Evolutionary conservation across 1,140 invertebrate genomes (phyloP), one percentile per base, ranked within the genome.

Genomic region (Drosophila nikananu): DNA sequence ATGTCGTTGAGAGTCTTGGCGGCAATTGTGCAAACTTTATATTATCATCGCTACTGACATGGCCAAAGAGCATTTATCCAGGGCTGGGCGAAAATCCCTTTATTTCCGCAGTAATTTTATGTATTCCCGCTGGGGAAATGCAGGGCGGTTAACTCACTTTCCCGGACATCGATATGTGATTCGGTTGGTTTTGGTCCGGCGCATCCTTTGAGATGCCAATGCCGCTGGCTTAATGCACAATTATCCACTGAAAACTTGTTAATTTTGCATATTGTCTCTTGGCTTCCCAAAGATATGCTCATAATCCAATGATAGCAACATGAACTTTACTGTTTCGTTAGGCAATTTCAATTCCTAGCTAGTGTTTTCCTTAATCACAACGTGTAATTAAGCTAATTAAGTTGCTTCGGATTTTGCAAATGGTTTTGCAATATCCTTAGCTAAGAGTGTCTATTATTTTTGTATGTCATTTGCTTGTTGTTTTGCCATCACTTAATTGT

Each of bases 1-100:
- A 81, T 68, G 73, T 65, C 82, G 63, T 81, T 81, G 65, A 68
- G 63, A 63, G 79, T 78, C 73, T 81, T 81, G 73, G 49, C 65
- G 32, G 73, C 65, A 80, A 55, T 77, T 84, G 60, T 61, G 60
- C 76, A 66, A 68, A 64, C 58, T 57, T 66, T 52, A 81, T 71
- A 71, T 67, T 70, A 68, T 62, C 64, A 72, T 64, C 60, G 70
- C 57, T 44, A 63, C 61, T 52, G 72, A 80, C 61, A 81, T 41
- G 78, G 54, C 42, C 77, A 64, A 80, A 74, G 70, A 73, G 68
- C 77, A 74, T 54, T 80, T 80, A 66, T 30, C 58, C 63, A 10
- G 42, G 27, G 12, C 41, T 27, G 57, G 23, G 4, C 42, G 55
- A 35, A 76, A 81, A 81, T 67, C 72, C 78, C 55, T 62, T 80